Evolutionary conservation across 2,888 invertebrate species (phyloP).

Genomic region (Anticlea derivata): DNA sequence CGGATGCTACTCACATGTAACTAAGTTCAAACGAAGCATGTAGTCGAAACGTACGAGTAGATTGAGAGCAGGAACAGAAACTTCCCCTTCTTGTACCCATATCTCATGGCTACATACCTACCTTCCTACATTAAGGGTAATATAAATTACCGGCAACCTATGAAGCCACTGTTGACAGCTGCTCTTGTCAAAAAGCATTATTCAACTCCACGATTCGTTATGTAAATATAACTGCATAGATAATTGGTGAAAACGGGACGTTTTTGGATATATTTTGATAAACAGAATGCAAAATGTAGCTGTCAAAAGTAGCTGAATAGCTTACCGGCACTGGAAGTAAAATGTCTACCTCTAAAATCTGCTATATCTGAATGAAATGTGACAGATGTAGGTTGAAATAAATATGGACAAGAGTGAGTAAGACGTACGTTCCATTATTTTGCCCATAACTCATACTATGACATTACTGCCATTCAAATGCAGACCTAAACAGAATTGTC

Average conservation of each 20-base stretch:
- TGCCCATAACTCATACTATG: no score
- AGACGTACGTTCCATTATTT: neutral
- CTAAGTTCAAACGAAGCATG: conserved; percentile 7
- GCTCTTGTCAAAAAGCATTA: neutral
- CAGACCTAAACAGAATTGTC: no score
- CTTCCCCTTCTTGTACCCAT: conserved; percentile 18
- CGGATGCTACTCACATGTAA: conserved; percentile 3
- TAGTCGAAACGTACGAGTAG: conserved; percentile 13
- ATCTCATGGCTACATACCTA: conserved; percentile 16
- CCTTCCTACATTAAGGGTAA: conserved; percentile 13
- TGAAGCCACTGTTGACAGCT: conserved; percentile 1
- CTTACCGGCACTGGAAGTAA: conserved; percentile 19
- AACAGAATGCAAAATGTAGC: neutral
- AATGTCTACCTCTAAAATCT: conserved; percentile 39
- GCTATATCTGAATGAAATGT: conserved; percentile 47
- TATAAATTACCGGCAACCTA: conserved; percentile 8
- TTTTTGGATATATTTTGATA: neutral
- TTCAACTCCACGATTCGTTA: neutral
- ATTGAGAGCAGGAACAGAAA: conserved; percentile 17
- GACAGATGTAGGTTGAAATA: conserved; percentile 45
- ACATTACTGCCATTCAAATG: no score
- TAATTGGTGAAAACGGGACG: neutral
- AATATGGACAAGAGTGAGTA: conserved; percentile 1
- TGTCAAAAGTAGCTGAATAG: conserved; percentile 8
- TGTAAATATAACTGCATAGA: neutral